phyloP scores from a whole-genome alignment of 2,113 vertebrate genomes.

The Percina caprodes region DNA sequence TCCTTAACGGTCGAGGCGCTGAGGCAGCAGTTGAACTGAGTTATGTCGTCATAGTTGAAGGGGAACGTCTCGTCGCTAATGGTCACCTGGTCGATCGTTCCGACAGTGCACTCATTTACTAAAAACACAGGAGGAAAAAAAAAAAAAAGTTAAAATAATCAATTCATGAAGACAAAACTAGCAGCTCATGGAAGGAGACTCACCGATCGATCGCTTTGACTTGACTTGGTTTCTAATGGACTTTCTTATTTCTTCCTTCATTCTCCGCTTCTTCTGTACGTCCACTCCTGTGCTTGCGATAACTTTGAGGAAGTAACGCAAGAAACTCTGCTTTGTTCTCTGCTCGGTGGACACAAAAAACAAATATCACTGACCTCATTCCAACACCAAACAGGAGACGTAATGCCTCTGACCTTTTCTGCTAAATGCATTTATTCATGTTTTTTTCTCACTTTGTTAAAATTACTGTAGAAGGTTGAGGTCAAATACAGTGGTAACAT shows the following conservation, averaged over 20 bases:
- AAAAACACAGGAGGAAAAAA: background rate
- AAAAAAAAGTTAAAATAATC: background rate
- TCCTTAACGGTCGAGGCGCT: constrained; percentile 49
- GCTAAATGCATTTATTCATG: background rate
- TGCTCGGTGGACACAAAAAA: constrained; percentile 32
- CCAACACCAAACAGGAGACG: background rate
- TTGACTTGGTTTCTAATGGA: background rate
- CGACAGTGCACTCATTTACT: constrained; percentile 66
- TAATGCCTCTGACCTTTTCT: background rate
- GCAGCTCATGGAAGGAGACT: background rate
- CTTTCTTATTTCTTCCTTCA: constrained; percentile 39
- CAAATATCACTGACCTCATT: background rate
- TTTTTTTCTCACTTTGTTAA: constrained; percentile 65
- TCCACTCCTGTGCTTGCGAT: background rate
- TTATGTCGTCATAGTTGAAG: constrained; percentile 65
- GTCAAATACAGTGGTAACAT: constrained; percentile 75
- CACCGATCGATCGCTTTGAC: constrained; percentile 60
- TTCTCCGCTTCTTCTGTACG: background rate
- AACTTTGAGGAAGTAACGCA: constrained; percentile 55
- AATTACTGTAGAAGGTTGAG: constrained; percentile 66
- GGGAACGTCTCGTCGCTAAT: constrained; percentile 73
- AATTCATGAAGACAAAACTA: background rate
- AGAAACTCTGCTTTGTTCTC: constrained; percentile 55
- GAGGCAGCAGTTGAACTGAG: constrained; percentile 81
- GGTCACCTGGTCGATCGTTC: constrained; percentile 68